phyloP scores from a whole-genome alignment of 1,140 invertebrate species.

The Bombus polaris region DNA sequence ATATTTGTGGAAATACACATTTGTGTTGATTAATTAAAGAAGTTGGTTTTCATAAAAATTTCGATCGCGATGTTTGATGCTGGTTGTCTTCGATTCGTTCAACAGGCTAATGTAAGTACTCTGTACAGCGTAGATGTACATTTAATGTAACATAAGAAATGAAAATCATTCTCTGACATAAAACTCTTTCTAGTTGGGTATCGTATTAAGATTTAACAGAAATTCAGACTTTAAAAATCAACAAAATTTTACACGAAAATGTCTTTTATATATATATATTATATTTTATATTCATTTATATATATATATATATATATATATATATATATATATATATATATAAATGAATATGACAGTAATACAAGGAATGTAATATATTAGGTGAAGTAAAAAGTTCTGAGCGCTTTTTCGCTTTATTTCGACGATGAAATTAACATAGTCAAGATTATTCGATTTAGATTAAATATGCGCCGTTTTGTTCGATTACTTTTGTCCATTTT shows the following conservation, averaged over 20 bases:
- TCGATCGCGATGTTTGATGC: background rate
- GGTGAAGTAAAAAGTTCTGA: no score
- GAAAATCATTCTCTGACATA: slow-evolving; percentile 23
- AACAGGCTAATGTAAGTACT: slow-evolving; percentile 24
- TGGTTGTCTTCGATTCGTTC: slow-evolving; percentile 9
- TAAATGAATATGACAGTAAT: slow-evolving; percentile 18
- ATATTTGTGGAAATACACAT: background rate
- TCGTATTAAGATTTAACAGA: background rate
- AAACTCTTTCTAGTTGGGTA: background rate
- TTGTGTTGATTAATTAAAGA: background rate
- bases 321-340: background rate
- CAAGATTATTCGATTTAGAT: no score
- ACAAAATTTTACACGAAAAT: background rate
- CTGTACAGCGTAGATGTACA: slow-evolving; percentile 48
- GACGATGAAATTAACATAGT: no score
- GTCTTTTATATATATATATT: slow-evolving; percentile 6
- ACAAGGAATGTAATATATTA: slow-evolving; percentile 36
- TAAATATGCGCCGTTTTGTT: no score
- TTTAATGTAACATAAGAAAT: slow-evolving; percentile 47
- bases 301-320: background rate
- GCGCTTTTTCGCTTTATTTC: no score
- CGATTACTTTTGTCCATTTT: no score
- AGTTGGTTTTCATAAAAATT: background rate
- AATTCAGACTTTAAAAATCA: background rate
- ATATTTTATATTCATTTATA: no score